Evolutionary conservation across 2,888 invertebrate species (phyloP).

Genomic region (Himalopsyche japonica): DNA sequence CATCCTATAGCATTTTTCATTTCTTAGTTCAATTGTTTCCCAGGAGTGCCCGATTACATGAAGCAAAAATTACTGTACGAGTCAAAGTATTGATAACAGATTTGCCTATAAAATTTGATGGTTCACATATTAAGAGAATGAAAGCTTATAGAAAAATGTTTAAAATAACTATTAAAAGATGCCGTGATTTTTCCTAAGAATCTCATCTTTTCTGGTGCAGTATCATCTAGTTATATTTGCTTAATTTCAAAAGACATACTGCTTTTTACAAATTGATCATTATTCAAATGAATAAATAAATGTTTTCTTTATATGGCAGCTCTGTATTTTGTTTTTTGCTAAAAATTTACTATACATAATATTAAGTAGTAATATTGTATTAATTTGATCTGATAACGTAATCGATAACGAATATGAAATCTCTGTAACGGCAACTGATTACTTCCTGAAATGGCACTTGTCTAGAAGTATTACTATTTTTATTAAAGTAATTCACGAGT

Average conservation of each 20-base stretch:
- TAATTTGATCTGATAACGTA: background rate
- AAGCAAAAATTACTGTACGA: too few species aligned
- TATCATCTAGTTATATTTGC: background rate
- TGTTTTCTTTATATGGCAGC: background rate
- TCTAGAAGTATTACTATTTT: background rate
- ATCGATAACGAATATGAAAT: background rate
- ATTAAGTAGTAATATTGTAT: constrained; percentile 2
- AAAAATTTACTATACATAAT: constrained; percentile 3
- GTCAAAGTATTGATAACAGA: too few species aligned
- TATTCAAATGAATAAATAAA: background rate
- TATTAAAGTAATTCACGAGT: background rate
- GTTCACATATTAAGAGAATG: too few species aligned
- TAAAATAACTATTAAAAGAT: too few species aligned
- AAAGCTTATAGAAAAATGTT: too few species aligned
- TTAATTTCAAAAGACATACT: background rate
- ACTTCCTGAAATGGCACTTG: background rate
- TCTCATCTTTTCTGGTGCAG: background rate
- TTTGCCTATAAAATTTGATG: too few species aligned
- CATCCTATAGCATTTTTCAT: background rate
- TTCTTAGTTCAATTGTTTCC: background rate
- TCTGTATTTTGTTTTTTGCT: background rate
- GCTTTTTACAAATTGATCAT: background rate
- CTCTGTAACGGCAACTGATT: background rate
- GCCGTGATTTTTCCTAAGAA: background rate
- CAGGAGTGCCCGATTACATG: too few species aligned